These are phyloP conservation scores for Odontomachus brunneus DNA, from an alignment of 1,140 invertebrate genomes.

Conservation along the genomic window DNA sequence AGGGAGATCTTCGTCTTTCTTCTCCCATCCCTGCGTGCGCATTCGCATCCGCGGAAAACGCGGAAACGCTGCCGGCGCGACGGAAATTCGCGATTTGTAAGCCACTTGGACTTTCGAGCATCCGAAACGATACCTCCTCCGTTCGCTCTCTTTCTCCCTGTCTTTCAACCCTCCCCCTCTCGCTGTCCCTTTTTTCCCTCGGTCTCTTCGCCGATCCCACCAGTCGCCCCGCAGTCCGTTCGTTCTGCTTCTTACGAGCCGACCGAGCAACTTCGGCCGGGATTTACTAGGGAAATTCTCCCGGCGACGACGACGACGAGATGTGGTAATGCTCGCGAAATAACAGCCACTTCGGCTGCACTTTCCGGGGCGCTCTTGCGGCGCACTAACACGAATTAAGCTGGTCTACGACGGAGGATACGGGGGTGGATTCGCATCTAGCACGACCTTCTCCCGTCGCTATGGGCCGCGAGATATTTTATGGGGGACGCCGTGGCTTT, in stretches of 20 bases:
- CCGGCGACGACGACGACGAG: slow-evolving; percentile 58
- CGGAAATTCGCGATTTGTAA: slow-evolving; percentile 77
- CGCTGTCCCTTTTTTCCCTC: neutral
- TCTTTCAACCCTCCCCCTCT: neutral
- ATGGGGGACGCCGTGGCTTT: too few species aligned
- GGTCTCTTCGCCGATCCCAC: neutral
- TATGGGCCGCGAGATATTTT: neutral
- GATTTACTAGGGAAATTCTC: slow-evolving; percentile 70
- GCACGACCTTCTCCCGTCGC: neutral
- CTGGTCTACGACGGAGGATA: slow-evolving; percentile 5
- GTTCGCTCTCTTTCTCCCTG: slow-evolving; percentile 23
- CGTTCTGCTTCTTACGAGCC: slow-evolving; percentile 66
- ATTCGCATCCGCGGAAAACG: slow-evolving; percentile 50
- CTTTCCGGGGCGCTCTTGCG: slow-evolving; percentile 47
- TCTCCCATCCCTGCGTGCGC: neutral
- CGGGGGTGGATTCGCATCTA: neutral
- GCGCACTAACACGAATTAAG: slow-evolving; percentile 66
- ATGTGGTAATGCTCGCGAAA: slow-evolving; percentile 67
- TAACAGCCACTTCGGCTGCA: slow-evolving; percentile 65
- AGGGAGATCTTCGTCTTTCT: neutral
- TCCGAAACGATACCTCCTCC: slow-evolving; percentile 74
- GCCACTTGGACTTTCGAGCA: slow-evolving; percentile 75
- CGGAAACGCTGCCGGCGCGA: slow-evolving; percentile 64
- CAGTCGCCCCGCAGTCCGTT: slow-evolving; percentile 15
- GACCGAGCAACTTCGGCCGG: slow-evolving; percentile 64